These are phyloP conservation scores for Dolichoris vasculosae DNA, from an alignment of 1,140 invertebrate genomes.

Conservation along the genomic window DNA sequence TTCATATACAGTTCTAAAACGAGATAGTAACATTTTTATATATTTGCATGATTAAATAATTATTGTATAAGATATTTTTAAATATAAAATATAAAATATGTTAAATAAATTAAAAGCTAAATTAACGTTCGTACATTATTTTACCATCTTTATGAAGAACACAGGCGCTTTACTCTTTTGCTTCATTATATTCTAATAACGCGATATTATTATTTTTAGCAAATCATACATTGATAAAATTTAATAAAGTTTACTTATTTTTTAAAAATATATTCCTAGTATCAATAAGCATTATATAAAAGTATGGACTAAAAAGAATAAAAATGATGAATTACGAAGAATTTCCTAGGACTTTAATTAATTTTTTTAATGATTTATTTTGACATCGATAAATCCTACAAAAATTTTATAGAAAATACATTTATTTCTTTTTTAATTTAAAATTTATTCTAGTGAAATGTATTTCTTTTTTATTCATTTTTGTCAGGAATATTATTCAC, in stretches of 20 bases:
- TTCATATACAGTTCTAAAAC: not conserved
- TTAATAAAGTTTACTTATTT: not conserved
- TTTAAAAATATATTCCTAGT: not conserved
- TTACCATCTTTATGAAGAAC: not conserved
- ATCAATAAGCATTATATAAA: not conserved
- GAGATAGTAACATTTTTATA: not conserved
- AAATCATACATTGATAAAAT: not conserved
- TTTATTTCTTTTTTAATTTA: no score
- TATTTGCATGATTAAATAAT: not conserved
- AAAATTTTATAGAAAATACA: no score
- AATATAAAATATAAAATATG: no score
- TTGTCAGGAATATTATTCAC: not conserved
- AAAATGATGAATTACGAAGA: not conserved
- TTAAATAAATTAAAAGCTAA: no score
- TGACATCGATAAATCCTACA: not conserved
- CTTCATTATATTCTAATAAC: not conserved
- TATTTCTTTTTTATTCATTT: not conserved
- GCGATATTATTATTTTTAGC: not conserved
- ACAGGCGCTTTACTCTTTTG: not conserved
- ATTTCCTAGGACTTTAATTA: not conserved
- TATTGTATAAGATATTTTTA: not conserved
- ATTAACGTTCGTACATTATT: not conserved
- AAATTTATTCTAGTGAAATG: no score
- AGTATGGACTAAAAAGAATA: no score
- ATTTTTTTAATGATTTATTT: not conserved